These are phyloP conservation scores for Spea multiplicata DNA, from an alignment of 2,113 vertebrate species.

Conservation along the genomic window DNA sequence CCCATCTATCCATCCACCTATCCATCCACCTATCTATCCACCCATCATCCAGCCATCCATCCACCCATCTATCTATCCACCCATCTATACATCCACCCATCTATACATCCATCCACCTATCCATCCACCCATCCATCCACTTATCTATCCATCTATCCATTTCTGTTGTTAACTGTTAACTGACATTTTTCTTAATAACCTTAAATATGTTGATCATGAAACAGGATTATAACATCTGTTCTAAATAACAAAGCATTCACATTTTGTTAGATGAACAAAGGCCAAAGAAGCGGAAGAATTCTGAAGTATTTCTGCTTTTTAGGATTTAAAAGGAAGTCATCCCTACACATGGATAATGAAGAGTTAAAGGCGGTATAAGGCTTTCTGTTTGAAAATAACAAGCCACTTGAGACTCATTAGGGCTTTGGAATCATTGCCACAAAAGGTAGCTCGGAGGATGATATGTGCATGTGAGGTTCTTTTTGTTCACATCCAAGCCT, in stretches of 20 bases:
- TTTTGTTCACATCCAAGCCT: not conserved
- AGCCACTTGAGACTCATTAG: constrained; percentile 44
- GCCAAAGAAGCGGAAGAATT: too few relatives aligned
- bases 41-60: not conserved
- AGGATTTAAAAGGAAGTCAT: not conserved
- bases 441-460: constrained; percentile 3
- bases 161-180: too few relatives aligned
- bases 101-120: not conserved
- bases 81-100: not conserved
- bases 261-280: too few relatives aligned
- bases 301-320: too few relatives aligned
- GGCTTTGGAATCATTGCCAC: constrained; percentile 16
- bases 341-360: constrained; percentile 24
- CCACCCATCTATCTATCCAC: not conserved
- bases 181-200: too few relatives aligned
- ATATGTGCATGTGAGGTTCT: constrained; percentile 1
- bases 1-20: too few relatives aligned
- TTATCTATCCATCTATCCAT: too few relatives aligned
- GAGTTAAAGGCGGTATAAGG: constrained; percentile 25
- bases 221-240: too few relatives aligned
- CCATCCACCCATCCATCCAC: too few relatives aligned
- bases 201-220: too few relatives aligned
- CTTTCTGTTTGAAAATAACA: constrained; percentile 37
- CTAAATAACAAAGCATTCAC: too few relatives aligned
- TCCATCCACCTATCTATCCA: too few relatives aligned